Percentiles rank a stretch among this genome's conserved stretches.
Evolutionary conservation across 2,888 invertebrate genomes (phyloP).

Genomic region (Xestobium rufovillosum): DNA sequence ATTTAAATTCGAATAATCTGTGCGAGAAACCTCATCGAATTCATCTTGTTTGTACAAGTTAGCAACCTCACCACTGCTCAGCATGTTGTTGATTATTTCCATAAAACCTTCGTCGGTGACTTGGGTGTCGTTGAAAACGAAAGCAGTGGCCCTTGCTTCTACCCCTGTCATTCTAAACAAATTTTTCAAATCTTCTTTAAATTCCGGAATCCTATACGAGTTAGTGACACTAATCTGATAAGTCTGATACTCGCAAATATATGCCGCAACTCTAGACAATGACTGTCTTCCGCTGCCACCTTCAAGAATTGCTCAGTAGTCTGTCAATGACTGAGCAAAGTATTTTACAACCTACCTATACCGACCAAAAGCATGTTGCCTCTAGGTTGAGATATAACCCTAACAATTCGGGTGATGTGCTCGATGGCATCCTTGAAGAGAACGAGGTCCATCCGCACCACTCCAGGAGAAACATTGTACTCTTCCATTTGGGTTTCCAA

Average conservation of each 20-base stretch:
- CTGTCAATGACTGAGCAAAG: slow-evolving; percentile 1
- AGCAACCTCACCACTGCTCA: slow-evolving; percentile 81
- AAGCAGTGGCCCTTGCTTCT: slow-evolving; percentile 65
- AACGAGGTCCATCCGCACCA: slow-evolving; percentile 72
- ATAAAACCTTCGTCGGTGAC: slow-evolving; percentile 77
- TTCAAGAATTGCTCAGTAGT: slow-evolving; percentile 26
- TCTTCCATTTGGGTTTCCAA: slow-evolving; percentile 58
- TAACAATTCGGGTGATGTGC: slow-evolving; percentile 72
- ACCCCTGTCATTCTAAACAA: slow-evolving; percentile 69
- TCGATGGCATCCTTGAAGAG: slow-evolving; percentile 82
- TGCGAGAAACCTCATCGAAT: slow-evolving; percentile 60
- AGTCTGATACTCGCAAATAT: slow-evolving; percentile 69
- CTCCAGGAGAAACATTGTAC: slow-evolving; percentile 73
- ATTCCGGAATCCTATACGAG: slow-evolving; percentile 68
- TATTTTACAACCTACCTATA: slow-evolving; percentile 48
- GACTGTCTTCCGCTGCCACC: slow-evolving; percentile 82
- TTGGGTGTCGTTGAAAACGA: slow-evolving; percentile 82
- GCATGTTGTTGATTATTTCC: slow-evolving; percentile 81
- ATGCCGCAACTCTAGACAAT: slow-evolving; percentile 66
- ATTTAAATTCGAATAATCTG: neutral
- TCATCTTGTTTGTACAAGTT: slow-evolving; percentile 84
- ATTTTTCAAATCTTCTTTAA: slow-evolving; percentile 72
- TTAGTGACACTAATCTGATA: slow-evolving; percentile 76
- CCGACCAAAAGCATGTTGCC: slow-evolving; percentile 81
- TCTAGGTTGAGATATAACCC: slow-evolving; percentile 75